These are phyloP conservation scores for Palaemon carinicauda DNA, from an alignment of 1,140 invertebrate species.

Conservation along the genomic window DNA sequence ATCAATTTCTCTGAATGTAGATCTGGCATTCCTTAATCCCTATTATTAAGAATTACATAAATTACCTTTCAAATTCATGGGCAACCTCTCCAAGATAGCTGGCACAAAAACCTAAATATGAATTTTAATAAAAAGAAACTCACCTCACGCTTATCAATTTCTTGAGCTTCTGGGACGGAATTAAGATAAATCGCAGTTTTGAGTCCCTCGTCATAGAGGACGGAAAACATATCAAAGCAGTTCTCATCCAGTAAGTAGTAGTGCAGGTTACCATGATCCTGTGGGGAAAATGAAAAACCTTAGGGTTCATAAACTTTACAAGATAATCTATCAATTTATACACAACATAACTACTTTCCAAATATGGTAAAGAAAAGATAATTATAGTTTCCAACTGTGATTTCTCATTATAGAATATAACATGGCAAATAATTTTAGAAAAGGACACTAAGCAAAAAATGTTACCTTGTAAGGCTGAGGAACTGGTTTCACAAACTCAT, in stretches of 20 bases:
- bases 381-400: not conserved
- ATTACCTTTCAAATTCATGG: too few relatives aligned
- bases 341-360: not conserved
- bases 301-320: not conserved
- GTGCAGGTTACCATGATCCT: conserved; percentile 59
- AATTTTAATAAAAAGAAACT: not conserved
- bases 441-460: not conserved
- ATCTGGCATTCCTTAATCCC: too few relatives aligned
- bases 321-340: too few relatives aligned
- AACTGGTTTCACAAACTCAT: conserved; percentile 90
- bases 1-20: too few relatives aligned
- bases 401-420: too few relatives aligned
- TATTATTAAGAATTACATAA: too few relatives aligned
- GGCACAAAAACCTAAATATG: not conserved
- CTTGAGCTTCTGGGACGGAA: conserved; percentile 83
- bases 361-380: not conserved
- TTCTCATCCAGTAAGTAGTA: conserved; percentile 62
- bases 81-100: too few relatives aligned
- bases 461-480: conserved; percentile 80
- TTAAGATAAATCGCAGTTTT: conserved; percentile 91
- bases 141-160: conserved; percentile 85
- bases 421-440: too few relatives aligned
- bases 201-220: conserved; percentile 70
- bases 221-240: conserved; percentile 71
- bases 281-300: not conserved